Conservation (phyloP, 2,797 vertebrate species). For the Emys orbicularis region DNA sequence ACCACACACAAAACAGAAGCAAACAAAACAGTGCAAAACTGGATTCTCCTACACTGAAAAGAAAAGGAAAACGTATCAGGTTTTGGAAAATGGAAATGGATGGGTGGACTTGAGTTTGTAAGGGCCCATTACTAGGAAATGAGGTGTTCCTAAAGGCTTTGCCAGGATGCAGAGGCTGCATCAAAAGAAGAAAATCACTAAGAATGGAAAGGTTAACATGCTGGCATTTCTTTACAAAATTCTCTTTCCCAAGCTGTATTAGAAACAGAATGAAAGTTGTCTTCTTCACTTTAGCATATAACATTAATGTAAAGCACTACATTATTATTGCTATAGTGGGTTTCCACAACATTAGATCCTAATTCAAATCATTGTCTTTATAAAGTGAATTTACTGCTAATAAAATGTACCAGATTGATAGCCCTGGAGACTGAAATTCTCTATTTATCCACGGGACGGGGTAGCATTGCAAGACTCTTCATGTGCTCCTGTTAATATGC, state of each 20-base stretch:
- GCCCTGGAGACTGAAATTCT: not conserved
- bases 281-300: not conserved
- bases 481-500: not conserved
- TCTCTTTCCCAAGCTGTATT: not conserved
- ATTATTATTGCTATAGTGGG: not conserved
- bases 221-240: not conserved
- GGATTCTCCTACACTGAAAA: not conserved
- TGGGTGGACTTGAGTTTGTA: conserved; percentile 2
- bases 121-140: not conserved
- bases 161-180: not conserved
- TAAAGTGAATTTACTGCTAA: conserved; percentile 1
- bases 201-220: not conserved
- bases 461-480: not conserved
- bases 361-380: not conserved
- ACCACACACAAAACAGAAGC: not conserved
- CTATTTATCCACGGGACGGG: not conserved
- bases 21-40: not conserved
- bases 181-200: not conserved
- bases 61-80: not conserved
- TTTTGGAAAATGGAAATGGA: not conserved
- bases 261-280: conserved; percentile 2
- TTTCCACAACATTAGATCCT: not conserved
- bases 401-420: not conserved
- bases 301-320: conserved; percentile 7
- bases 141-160: not conserved